phyloP scores from a whole-genome alignment of 2,888 invertebrate genomes.

The Macropis europaea region DNA sequence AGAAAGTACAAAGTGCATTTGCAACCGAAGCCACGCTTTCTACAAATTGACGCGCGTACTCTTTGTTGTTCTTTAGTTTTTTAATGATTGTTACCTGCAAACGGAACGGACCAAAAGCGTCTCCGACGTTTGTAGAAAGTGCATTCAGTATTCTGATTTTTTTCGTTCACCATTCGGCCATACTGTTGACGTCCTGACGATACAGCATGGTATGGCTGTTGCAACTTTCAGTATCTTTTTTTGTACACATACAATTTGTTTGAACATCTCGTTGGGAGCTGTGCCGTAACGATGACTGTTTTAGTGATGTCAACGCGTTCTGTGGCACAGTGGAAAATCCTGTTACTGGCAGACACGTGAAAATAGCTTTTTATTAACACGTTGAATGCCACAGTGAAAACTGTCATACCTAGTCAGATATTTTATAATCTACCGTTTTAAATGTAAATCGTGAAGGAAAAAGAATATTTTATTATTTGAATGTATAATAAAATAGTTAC shows the following conservation, averaged over 20 bases:
- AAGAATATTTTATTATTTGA: too few relatives aligned
- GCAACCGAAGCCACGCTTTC: constrained; percentile 30
- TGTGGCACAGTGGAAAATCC: too few relatives aligned
- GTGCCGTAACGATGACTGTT: too few relatives aligned
- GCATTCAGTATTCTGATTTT: constrained; percentile 2
- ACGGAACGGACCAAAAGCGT: too few relatives aligned
- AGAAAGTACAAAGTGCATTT: constrained; percentile 36
- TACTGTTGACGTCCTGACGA: constrained; percentile 51
- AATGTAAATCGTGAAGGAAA: too few relatives aligned
- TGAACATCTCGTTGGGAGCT: too few relatives aligned
- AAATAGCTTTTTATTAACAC: not conserved
- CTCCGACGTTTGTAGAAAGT: constrained; percentile 26
- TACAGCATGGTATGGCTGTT: constrained; percentile 55
- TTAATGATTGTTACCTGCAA: not conserved
- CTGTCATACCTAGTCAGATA: too few relatives aligned
- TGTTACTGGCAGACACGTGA: too few relatives aligned
- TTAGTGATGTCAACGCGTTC: not conserved
- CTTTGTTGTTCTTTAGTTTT: not conserved
- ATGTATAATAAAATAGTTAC: too few relatives aligned
- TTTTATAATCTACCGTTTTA: too few relatives aligned
- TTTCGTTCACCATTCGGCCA: constrained; percentile 33
- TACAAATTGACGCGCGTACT: constrained; percentile 2
- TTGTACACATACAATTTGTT: too few relatives aligned
- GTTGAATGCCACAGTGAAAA: too few relatives aligned
- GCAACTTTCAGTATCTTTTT: constrained; percentile 21